Percentiles rank a stretch among this genome's conserved stretches.
Conservation (phyloP, 2,888 invertebrate genomes). For the Pyrgus malvae region DNA sequence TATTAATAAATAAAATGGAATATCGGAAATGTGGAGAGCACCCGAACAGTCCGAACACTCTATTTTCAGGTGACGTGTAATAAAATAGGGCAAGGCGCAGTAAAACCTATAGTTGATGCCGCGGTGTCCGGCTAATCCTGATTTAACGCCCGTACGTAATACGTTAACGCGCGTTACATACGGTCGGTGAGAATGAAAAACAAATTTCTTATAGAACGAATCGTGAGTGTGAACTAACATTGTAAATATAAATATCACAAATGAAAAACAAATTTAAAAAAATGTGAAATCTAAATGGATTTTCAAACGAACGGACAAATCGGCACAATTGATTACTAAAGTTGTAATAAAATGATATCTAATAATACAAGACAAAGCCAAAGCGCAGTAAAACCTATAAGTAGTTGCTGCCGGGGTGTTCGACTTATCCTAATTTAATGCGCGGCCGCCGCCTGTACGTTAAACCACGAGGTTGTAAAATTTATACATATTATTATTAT, state of each 20-base stretch:
- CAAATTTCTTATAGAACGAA: neutral
- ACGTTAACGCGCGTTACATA: slow-evolving; percentile 54
- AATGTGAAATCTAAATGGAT: too few relatives aligned
- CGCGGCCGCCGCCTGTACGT: too few relatives aligned
- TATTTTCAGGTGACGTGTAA: slow-evolving; percentile 50
- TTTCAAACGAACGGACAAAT: too few relatives aligned
- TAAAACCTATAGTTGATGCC: slow-evolving; percentile 70
- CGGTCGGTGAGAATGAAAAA: slow-evolving; percentile 27
- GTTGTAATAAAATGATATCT: too few relatives aligned
- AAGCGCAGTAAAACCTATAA: slow-evolving; percentile 63
- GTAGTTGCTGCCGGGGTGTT: slow-evolving; percentile 67
- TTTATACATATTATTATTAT: too few relatives aligned
- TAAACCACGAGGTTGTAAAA: too few relatives aligned
- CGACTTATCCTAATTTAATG: slow-evolving; percentile 78
- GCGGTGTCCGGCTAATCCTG: slow-evolving; percentile 73
- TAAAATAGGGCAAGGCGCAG: slow-evolving; percentile 62
- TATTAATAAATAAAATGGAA: too few relatives aligned
- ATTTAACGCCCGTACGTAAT: slow-evolving; percentile 73
- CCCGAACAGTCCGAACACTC: neutral
- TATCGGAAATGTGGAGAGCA: slow-evolving; percentile 14
- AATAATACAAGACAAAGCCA: slow-evolving; percentile 69
- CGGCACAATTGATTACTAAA: too few relatives aligned
- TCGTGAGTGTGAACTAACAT: too few relatives aligned
- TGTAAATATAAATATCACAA: too few relatives aligned
- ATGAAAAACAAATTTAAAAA: neutral